Base-by-base conservation (phyloP, 2,797 vertebrate genomes). In the Pelodytes ibericus region DNA sequence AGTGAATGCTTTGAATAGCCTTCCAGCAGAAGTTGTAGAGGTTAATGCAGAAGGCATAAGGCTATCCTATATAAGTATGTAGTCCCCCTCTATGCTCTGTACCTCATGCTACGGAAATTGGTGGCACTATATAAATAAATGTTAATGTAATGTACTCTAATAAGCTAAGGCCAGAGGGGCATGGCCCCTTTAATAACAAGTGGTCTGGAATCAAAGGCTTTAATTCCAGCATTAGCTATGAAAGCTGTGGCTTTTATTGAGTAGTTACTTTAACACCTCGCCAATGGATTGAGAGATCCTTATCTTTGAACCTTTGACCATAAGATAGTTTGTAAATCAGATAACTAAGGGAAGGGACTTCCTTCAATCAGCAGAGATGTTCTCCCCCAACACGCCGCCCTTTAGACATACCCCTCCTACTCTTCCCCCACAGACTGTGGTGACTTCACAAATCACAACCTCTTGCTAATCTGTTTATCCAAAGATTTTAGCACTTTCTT, bases 401-500 rank as follows among this genome's bases (percentile, higher is more conserved):
- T 70, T 41, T 44, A 60, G 44, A 20, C 18, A 60, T 9, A 44
- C 30, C 51, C 61, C 31, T 51, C 33, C 56, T 27, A 33, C 25
- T 31, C 41, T 20, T 36, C 20, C 27, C 26, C 20, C 51, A 57
- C 18, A 47, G 75, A 36, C 75, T 53, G 63, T 29, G 44, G 70
- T 71, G 51, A 27, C 69, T 59, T 77, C 75, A 59, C 62, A 72
- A 59, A 61, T 78, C 62, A 67, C 69, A 72, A 51, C 51, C 31
- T 62, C 30, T 71, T 20, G 56, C 39, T 79, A 73, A 79, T 79
- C 70, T 79, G 76, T 72, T 79, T 79, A 73, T 73, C 72, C 63
- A 79, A 61, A 56, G 63, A 62, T 72, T 58, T 73, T 56, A 73
- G 70, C 63, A 79, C 76, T 79, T 79, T 77, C 75, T 58, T 71